These are phyloP conservation scores for Andrena dorsata DNA, from an alignment of 2,888 invertebrate genomes.

Conservation along the genomic window DNA sequence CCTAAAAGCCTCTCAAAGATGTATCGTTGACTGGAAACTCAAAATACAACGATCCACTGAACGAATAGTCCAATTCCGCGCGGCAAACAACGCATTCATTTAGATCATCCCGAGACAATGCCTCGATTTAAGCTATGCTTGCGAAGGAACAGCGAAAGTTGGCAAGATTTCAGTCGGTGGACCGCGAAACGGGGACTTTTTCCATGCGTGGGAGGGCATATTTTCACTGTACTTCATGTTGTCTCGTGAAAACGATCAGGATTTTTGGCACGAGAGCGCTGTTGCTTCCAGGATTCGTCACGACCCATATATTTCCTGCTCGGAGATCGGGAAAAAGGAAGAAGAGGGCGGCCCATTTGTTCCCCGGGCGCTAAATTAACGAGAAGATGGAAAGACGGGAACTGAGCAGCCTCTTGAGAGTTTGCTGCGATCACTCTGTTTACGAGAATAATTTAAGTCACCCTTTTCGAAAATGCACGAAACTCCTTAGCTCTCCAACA, in stretches of 20 bases:
- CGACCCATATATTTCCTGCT: conserved; percentile 62
- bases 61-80: conserved; percentile 36
- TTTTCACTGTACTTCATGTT: conserved; percentile 29
- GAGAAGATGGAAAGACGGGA: not conserved
- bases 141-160: not conserved
- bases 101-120: conserved; percentile 18
- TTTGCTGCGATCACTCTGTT: not conserved
- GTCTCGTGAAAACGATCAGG: not conserved
- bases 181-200: not conserved
- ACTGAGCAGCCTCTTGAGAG: not conserved
- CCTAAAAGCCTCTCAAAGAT: conserved; percentile 16
- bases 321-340: conserved; percentile 15
- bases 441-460: not conserved
- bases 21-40: conserved; percentile 36
- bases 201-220: conserved; percentile 18
- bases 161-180: conserved; percentile 10
- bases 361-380: not conserved
- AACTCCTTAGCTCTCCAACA: not conserved
- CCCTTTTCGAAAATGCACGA: not conserved
- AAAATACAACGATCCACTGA: conserved; percentile 42
- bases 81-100: conserved; percentile 38
- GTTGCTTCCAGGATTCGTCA: conserved; percentile 60
- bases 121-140: not conserved
- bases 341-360: conserved; percentile 1
- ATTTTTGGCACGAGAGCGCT: conserved; percentile 71